These are phyloP conservation scores for Python bivittatus DNA, from an alignment of 2,113 vertebrate species.

Conservation along the genomic window DNA sequence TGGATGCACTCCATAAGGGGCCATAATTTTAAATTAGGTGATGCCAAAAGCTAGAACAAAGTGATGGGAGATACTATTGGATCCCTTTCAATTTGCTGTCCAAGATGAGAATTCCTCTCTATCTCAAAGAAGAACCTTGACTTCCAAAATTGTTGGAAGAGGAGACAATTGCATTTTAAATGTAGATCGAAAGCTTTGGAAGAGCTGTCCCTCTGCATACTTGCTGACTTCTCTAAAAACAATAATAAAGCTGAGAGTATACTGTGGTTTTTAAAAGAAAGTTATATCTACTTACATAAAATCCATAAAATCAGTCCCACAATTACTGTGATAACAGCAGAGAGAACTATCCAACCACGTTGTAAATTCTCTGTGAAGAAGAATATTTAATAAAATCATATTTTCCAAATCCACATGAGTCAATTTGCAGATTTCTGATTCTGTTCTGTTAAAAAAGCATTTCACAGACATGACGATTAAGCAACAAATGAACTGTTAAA, in stretches of 20 bases:
- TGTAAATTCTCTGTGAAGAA: not conserved
- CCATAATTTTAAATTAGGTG: too few species aligned
- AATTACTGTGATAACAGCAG: rapidly evolving
- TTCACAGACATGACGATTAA: not conserved
- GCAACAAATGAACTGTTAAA: not conserved
- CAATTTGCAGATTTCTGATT: not conserved
- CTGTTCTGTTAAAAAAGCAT: not conserved
- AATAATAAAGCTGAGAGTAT: not conserved
- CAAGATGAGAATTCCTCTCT: not conserved
- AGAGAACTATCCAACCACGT: not conserved
- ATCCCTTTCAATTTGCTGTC: not conserved
- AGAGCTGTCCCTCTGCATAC: not conserved
- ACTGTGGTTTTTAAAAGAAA: not conserved
- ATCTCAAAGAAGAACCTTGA: not conserved
- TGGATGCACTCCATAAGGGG: not conserved
- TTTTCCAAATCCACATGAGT: not conserved
- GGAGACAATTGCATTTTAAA: not conserved
- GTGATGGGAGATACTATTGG: not conserved
- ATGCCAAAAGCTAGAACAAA: not conserved
- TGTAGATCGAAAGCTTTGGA: not conserved
- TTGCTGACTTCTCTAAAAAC: too few species aligned
- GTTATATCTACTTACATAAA: not conserved
- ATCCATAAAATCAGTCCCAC: not conserved
- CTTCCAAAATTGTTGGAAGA: not conserved
- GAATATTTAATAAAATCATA: not conserved